Conservation (phyloP, 2,113 vertebrate genomes). For the Myrmecophaga tridactyla region DNA sequence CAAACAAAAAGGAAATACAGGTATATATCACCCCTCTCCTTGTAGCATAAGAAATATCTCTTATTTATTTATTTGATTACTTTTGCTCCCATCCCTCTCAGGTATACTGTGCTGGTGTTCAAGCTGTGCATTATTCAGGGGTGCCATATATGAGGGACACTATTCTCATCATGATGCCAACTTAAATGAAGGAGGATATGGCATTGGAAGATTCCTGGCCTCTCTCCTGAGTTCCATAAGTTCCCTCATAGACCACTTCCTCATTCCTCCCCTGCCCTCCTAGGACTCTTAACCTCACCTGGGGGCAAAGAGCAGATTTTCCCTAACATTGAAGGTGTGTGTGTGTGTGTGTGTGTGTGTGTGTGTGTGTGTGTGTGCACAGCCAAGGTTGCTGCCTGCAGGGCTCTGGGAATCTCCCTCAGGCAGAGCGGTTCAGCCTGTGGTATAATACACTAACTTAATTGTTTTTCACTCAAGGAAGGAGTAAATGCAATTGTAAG, state of each 20-base stretch:
- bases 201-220: background rate
- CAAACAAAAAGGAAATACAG: background rate
- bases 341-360: rapidly evolving
- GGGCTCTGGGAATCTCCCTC: background rate
- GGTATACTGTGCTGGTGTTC: background rate
- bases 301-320: background rate
- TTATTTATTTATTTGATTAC: background rate
- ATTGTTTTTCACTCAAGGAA: slow-evolving; percentile 57
- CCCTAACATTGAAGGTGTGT: background rate
- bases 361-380: background rate
- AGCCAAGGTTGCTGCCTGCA: background rate
- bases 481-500: slow-evolving; percentile 42
- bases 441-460: background rate
- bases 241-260: too few relatives aligned
- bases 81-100: background rate
- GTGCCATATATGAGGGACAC: background rate
- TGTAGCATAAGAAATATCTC: background rate
- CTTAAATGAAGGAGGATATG: background rate
- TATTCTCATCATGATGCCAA: background rate
- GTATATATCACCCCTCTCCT: background rate
- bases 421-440: background rate
- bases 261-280: too few relatives aligned
- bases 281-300: background rate
- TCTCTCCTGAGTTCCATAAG: background rate
- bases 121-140: background rate